Evolutionary conservation across 2,797 vertebrate genomes (phyloP).

Genomic region (Oophaga sylvatica): DNA sequence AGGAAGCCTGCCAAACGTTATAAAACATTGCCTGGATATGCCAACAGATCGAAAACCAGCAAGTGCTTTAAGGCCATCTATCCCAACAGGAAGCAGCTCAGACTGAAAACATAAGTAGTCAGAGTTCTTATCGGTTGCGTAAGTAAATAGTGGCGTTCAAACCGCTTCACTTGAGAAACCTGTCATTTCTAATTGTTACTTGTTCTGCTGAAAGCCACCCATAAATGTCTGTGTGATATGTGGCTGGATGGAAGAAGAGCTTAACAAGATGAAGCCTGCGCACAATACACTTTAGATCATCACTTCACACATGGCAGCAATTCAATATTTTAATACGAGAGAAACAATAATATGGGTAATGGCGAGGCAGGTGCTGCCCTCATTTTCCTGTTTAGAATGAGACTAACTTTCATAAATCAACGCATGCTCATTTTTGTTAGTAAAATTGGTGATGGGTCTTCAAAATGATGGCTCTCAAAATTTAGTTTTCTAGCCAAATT

Average conservation of each 20-base stretch:
- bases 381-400: no score
- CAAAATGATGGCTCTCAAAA: no score
- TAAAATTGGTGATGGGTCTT: no score
- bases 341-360: no score
- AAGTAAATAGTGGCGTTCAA: conserved; percentile 11
- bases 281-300: not conserved
- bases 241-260: not conserved
- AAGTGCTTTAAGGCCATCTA: conserved; percentile 30
- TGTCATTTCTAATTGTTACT: conserved; percentile 18
- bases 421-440: no score
- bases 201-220: not conserved
- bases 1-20: conserved; percentile 20
- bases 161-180: not conserved
- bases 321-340: not conserved
- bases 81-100: conserved; percentile 52
- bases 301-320: no score
- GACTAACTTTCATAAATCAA: no score
- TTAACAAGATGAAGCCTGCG: not conserved
- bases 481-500: not conserved
- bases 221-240: not conserved
- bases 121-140: conserved; percentile 45
- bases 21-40: conserved; percentile 4
- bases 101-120: conserved; percentile 42
- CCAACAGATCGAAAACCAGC: conserved; percentile 34
- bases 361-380: no score